phyloP scores from a whole-genome alignment of 2,797 vertebrate species.

The Enteromius mattozi region DNA sequence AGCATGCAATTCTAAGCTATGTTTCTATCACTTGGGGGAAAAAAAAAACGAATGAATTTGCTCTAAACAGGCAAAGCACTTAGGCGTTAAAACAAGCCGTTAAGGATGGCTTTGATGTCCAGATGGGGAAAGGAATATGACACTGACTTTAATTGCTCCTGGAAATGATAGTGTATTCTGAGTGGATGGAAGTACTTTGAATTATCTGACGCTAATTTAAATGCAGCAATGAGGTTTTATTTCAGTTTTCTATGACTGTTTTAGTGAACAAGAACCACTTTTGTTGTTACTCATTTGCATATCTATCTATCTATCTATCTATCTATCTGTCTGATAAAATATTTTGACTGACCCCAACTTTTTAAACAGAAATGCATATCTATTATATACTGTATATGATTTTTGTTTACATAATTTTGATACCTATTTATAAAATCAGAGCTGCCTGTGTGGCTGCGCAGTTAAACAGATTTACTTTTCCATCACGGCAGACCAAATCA shows the following conservation, averaged over 20 bases:
- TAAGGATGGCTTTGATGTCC: constrained; percentile 43
- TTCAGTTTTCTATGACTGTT: neutral
- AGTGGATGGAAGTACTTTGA: constrained; percentile 35
- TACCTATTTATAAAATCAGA: neutral
- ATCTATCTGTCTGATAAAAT: neutral
- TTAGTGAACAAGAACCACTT: neutral
- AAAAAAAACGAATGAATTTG: neutral
- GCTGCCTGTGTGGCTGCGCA: constrained; percentile 3
- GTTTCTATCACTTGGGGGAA: constrained; percentile 11
- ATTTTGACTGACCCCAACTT: too few species aligned
- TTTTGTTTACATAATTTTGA: neutral
- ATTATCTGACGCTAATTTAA: constrained; percentile 34
- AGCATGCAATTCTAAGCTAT: constrained; percentile 41
- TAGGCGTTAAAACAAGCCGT: constrained; percentile 34
- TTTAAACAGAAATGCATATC: neutral
- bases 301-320: neutral
- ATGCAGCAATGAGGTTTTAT: neutral
- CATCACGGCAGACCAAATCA: constrained; percentile 22
- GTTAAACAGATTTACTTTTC: constrained; percentile 22
- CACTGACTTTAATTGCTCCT: constrained; percentile 51
- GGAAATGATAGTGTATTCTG: constrained; percentile 43
- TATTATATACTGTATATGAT: too few species aligned
- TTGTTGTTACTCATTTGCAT: neutral
- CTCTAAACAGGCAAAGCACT: constrained; percentile 28
- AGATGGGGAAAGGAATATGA: constrained; percentile 51